A percentile compares a stretch with the other conserved stretches of the same genome.
Evolutionary conservation across 2,888 invertebrate species (phyloP).

Genomic region (Alviniconcha strummeri): DNA sequence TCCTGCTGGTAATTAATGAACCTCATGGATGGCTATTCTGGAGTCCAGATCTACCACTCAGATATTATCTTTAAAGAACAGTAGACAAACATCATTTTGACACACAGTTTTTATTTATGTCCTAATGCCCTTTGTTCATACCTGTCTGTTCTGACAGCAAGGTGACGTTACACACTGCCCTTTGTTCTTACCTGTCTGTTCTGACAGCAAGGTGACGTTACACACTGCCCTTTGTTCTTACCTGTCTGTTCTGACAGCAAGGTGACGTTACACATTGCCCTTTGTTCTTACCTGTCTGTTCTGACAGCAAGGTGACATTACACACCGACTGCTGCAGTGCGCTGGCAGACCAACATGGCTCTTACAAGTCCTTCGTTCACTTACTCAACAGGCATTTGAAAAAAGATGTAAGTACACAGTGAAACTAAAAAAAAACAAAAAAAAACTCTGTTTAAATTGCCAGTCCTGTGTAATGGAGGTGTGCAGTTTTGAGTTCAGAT

Average conservation of each 20-base stretch:
- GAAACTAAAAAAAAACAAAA: too few relatives aligned
- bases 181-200: constrained; percentile 16
- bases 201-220: constrained; percentile 86
- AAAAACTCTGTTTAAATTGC: too few relatives aligned
- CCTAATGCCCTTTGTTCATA: constrained; percentile 43
- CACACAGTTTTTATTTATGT: too few relatives aligned
- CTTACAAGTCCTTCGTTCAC: constrained; percentile 78
- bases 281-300: constrained; percentile 16
- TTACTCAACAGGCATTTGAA: constrained; percentile 82
- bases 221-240: constrained; percentile 75
- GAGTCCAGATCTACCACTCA: too few relatives aligned
- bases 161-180: constrained; percentile 82
- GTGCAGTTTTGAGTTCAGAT: too few relatives aligned
- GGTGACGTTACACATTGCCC: constrained; percentile 82
- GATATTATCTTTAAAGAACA: too few relatives aligned
- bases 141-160: constrained; percentile 79
- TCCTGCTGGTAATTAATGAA: too few relatives aligned
- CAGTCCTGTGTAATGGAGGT: too few relatives aligned
- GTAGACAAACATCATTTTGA: too few relatives aligned
- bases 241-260: constrained; percentile 79
- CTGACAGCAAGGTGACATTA: constrained; percentile 86
- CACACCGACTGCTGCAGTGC: constrained; percentile 84
- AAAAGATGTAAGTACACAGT: constrained; percentile 76
- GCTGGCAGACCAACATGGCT: constrained; percentile 77
- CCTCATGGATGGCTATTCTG: too few relatives aligned